These are phyloP conservation scores for Stomatorhinus ivindoensis DNA, from an alignment of 2,113 vertebrate genomes.

Conservation along the genomic window DNA sequence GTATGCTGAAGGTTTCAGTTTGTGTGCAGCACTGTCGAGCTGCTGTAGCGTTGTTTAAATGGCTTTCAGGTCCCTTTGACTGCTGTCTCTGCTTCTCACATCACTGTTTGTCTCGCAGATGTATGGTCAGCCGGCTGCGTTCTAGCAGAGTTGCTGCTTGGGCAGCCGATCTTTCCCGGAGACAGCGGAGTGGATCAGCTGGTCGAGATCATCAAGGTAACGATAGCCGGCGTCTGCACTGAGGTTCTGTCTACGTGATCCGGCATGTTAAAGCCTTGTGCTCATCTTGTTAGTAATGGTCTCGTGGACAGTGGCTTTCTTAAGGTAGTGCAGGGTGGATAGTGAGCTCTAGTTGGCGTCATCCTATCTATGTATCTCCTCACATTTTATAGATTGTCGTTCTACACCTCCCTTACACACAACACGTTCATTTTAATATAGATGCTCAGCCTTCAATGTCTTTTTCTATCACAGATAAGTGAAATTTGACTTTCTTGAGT, in stretches of 20 bases:
- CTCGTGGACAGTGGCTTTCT: not conserved
- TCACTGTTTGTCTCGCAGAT: constrained; percentile 44
- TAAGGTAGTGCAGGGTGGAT: not conserved
- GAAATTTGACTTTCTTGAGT: not conserved
- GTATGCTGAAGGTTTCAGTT: not conserved
- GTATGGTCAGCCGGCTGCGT: constrained; percentile 85
- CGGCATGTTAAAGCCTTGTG: not conserved
- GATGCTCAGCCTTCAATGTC: not conserved
- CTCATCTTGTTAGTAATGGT: not conserved
- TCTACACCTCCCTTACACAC: not conserved
- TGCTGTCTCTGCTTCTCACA: not conserved
- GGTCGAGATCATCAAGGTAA: constrained; percentile 84
- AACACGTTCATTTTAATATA: not conserved
- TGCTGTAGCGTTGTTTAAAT: not conserved
- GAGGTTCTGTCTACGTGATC: not conserved
- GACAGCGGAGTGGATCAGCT: constrained; percentile 84
- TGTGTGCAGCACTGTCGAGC: not conserved
- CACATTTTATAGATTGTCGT: not conserved
- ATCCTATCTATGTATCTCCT: not conserved
- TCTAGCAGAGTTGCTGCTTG: constrained; percentile 77
- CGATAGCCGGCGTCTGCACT: not conserved
- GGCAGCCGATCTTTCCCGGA: constrained; percentile 82
- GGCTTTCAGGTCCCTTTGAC: not conserved
- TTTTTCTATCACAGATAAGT: not conserved
- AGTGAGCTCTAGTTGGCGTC: not conserved